Percentiles rank a stretch among this genome's conserved stretches.
Conservation (phyloP, 2,888 invertebrate species). For the Strigamia maritima region DNA sequence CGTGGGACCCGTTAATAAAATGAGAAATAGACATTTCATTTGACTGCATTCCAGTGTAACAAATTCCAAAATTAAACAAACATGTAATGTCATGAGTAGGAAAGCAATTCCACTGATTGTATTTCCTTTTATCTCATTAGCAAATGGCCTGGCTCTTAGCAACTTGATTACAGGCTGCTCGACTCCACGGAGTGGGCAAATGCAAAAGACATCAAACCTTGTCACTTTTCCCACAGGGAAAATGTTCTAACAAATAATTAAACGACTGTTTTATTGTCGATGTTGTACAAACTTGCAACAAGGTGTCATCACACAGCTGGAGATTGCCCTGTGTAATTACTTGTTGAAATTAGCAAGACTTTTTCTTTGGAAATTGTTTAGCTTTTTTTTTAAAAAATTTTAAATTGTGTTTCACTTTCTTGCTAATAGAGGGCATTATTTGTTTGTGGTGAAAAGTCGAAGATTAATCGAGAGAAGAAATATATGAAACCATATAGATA, state of each 20-base stretch:
- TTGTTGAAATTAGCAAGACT: not conserved
- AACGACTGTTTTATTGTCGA: not conserved
- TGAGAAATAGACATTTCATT: not conserved
- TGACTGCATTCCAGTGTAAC: not conserved
- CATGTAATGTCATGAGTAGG: constrained; percentile 19
- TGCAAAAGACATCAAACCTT: constrained; percentile 11
- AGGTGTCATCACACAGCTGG: not conserved
- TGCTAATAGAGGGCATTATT: too few species aligned
- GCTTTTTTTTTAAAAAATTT: not conserved
- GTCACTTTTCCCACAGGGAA: not conserved
- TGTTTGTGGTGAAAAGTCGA: too few species aligned
- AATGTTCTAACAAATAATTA: constrained; percentile 3
- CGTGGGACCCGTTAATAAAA: constrained; percentile 25
- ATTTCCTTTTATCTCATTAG: constrained; percentile 28
- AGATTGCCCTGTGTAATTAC: not conserved
- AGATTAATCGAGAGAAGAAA: too few species aligned
- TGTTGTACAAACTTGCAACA: not conserved
- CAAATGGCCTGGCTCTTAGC: constrained; percentile 16
- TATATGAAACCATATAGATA: too few species aligned
- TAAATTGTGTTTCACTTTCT: too few species aligned
- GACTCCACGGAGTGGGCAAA: constrained; percentile 1
- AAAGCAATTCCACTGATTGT: constrained; percentile 31
- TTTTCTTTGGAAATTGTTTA: not conserved
- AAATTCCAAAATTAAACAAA: constrained; percentile 9
- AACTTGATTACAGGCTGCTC: constrained; percentile 17